Conservation (phyloP, 1,140 invertebrate species). For the Idris sp. region DNA sequence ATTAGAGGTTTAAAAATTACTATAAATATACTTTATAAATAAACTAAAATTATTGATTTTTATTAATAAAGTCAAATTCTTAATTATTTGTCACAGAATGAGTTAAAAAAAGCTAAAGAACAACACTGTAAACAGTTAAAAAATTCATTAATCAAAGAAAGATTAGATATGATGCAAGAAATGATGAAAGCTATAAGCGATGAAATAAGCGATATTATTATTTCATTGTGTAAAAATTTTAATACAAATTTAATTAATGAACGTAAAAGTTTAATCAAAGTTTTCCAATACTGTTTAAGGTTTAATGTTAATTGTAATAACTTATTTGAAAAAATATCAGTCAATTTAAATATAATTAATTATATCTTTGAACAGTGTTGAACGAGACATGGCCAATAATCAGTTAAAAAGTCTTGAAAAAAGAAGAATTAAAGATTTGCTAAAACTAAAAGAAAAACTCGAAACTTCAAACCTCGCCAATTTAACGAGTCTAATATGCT, state of each 20-base stretch:
- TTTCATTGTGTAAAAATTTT: constrained; percentile 65
- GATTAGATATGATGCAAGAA: constrained; percentile 63
- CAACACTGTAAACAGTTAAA: constrained; percentile 61
- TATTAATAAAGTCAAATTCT: too few relatives aligned
- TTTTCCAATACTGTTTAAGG: constrained; percentile 72
- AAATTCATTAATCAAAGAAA: constrained; percentile 61
- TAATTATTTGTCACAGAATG: constrained; percentile 22
- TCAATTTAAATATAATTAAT: constrained; percentile 10
- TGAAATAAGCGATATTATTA: constrained; percentile 63
- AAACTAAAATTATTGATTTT: too few relatives aligned
- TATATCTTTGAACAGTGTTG: constrained; percentile 25
- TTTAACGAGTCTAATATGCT: constrained; percentile 72
- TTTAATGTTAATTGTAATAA: constrained; percentile 17
- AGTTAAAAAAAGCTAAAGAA: constrained; percentile 42
- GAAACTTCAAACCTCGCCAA: constrained; percentile 73
- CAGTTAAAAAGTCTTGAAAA: constrained; percentile 42
- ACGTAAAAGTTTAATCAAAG: constrained; percentile 67
- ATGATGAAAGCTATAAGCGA: constrained; percentile 68
- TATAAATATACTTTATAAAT: too few relatives aligned
- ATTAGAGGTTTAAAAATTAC: constrained; percentile 22
- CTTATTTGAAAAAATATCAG: constrained; percentile 6
- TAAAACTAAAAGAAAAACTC: constrained; percentile 66
- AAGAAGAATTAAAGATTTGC: constrained; percentile 62
- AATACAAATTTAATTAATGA: constrained; percentile 59
- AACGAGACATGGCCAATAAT: constrained; percentile 41